A percentile compares a stretch with the other conserved stretches of the same genome.
phyloP scores from a whole-genome alignment of 2,888 invertebrate species.

The Psylliodes chrysocephalus region DNA sequence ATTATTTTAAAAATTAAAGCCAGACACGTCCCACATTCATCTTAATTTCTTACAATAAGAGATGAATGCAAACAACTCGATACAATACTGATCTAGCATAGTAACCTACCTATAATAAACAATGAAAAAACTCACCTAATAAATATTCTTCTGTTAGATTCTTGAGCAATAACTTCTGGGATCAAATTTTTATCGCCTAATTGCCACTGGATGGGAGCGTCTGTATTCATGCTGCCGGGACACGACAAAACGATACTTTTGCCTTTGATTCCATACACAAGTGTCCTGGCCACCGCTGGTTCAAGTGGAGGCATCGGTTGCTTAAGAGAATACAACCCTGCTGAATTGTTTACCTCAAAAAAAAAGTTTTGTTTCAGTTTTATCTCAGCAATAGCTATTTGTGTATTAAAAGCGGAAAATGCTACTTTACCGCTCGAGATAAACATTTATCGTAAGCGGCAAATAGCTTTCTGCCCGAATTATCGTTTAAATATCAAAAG shows the following conservation, averaged over 20 bases:
- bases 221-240: constrained; percentile 68
- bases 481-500: too few relatives aligned
- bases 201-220: constrained; percentile 70
- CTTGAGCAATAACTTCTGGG: constrained; percentile 64
- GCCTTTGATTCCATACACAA: constrained; percentile 62
- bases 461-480: too few relatives aligned
- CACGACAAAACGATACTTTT: constrained; percentile 63
- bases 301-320: constrained; percentile 65
- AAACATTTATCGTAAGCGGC: too few relatives aligned
- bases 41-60: too few relatives aligned
- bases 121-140: constrained; percentile 59
- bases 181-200: constrained; percentile 66
- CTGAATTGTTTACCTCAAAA: constrained; percentile 68
- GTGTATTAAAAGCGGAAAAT: too few relatives aligned
- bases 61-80: too few relatives aligned
- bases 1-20: too few relatives aligned
- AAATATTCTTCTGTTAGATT: constrained; percentile 68
- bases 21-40: too few relatives aligned
- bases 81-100: too few relatives aligned
- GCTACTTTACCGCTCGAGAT: too few relatives aligned
- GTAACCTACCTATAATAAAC: too few relatives aligned
- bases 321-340: constrained; percentile 68
- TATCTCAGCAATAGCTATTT: constrained; percentile 66
- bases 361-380: too few relatives aligned
- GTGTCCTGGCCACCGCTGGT: constrained; percentile 62